These are phyloP conservation scores for Syrrhaptes paradoxus DNA, from an alignment of 2,113 vertebrate species.

Conservation along the genomic window DNA sequence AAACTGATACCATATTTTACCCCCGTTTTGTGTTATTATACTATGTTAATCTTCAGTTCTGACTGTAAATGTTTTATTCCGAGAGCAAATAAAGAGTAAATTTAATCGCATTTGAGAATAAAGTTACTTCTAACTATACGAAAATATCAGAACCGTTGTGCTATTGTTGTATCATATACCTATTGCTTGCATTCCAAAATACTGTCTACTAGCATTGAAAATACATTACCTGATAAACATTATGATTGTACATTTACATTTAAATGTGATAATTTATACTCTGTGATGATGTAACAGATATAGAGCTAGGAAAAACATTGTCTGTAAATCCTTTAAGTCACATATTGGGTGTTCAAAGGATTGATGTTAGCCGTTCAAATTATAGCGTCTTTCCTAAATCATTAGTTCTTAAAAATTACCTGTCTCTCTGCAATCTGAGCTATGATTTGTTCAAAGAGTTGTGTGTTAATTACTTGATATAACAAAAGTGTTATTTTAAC, in stretches of 20 bases:
- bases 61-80: slow-evolving; percentile 39
- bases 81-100: slow-evolving; percentile 22
- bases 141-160: background rate
- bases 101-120: background rate
- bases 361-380: background rate
- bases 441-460: background rate
- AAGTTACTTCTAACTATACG: background rate
- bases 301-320: background rate
- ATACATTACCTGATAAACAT: background rate
- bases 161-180: background rate
- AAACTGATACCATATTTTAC: slow-evolving; percentile 79
- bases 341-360: background rate
- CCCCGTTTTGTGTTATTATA: slow-evolving; percentile 49
- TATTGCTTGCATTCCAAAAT: background rate
- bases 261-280: background rate
- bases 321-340: background rate
- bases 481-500: background rate
- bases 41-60: slow-evolving; percentile 47
- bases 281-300: background rate
- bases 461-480: background rate
- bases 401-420: background rate
- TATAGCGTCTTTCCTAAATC: background rate
- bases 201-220: background rate
- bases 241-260: background rate
- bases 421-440: background rate